A percentile compares a stretch with the other conserved stretches of the same genome.
These are phyloP conservation scores for Tyria jacobaeae DNA, from an alignment of 2,888 invertebrate genomes.

Conservation along the genomic window DNA sequence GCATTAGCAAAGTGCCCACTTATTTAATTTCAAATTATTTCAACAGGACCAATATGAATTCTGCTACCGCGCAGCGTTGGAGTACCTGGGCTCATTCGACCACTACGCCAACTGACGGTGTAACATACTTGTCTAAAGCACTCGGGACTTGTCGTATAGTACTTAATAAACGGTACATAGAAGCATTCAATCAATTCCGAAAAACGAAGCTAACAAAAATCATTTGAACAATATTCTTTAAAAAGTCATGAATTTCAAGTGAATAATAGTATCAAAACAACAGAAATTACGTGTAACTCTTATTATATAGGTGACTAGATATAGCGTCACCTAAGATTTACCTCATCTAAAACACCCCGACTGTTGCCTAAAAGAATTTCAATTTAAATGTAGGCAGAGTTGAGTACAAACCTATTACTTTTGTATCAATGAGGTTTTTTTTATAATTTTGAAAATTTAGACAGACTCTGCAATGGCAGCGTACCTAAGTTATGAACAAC, in stretches of 20 bases:
- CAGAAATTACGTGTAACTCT: not conserved
- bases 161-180: slow-evolving; percentile 59
- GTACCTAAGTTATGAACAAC: not conserved
- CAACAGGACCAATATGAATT: slow-evolving; percentile 99
- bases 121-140: slow-evolving; percentile 78
- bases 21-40: slow-evolving; percentile 28
- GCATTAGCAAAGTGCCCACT: too few species aligned
- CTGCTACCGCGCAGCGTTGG: slow-evolving; percentile 99
- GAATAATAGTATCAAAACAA: not conserved
- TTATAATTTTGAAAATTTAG: too few species aligned
- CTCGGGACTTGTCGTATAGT: slow-evolving; percentile 57
- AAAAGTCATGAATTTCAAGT: not conserved
- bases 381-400: not conserved
- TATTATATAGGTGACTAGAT: not conserved
- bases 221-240: not conserved
- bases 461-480: too few species aligned
- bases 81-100: slow-evolving; percentile 99
- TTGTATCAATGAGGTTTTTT: too few species aligned
- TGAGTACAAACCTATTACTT: too few species aligned
- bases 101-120: slow-evolving; percentile 95
- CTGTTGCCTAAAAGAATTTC: not conserved
- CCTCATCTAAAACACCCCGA: not conserved
- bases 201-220: not conserved
- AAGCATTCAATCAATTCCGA: slow-evolving; percentile 30
- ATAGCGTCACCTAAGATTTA: not conserved